Evolutionary conservation across 2,888 invertebrate species (phyloP).

Genomic region (Phania funesta): DNA sequence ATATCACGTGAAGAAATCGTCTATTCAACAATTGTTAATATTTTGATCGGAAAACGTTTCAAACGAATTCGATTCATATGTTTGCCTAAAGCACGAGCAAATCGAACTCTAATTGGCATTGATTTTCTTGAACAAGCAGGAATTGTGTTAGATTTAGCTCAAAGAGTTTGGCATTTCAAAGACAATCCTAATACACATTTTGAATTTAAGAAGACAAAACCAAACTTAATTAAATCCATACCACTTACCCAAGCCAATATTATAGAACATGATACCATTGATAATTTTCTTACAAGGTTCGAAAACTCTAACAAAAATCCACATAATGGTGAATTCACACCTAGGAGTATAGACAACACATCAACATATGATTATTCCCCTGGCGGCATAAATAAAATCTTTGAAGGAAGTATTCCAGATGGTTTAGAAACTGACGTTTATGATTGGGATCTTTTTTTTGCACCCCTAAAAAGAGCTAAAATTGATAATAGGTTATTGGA

Average conservation of each 20-base stretch:
- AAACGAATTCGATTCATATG: background rate
- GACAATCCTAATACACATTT: background rate
- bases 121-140: background rate
- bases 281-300: slow-evolving; percentile 28
- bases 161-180: slow-evolving; percentile 3
- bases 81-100: too few species aligned
- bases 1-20: background rate
- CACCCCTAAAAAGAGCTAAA: slow-evolving; percentile 28
- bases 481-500: background rate
- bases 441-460: too few species aligned
- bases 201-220: background rate
- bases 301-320: slow-evolving; percentile 17
- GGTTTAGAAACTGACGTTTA: background rate
- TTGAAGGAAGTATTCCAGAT: slow-evolving; percentile 29
- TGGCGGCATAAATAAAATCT: slow-evolving; percentile 32
- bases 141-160: background rate
- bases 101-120: background rate
- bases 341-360: background rate
- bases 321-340: background rate
- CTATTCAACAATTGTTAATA: background rate
- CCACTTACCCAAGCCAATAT: background rate
- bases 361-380: slow-evolving; percentile 45
- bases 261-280: background rate
- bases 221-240: background rate
- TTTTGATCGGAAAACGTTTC: background rate